Evolutionary conservation across 2,888 invertebrate genomes (phyloP), one percentile per base, ranked within the genome.

Genomic region (Oscheius onirici): DNA sequence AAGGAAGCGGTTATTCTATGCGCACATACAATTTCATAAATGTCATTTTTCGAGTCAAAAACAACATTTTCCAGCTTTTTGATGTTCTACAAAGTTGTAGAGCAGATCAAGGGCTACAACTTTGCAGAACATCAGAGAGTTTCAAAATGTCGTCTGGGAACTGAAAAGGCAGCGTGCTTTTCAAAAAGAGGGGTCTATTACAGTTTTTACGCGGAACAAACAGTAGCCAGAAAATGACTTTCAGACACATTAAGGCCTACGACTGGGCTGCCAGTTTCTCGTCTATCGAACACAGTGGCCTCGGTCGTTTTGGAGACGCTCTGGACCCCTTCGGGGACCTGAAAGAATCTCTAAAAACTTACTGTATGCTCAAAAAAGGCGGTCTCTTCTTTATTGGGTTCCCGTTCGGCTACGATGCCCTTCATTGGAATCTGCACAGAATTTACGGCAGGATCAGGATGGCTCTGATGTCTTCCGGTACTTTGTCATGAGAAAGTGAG

Each of bases 401-500:
- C 13, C 69, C 69, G 1, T 15, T 58, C 15, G 69, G 69, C 11
- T 52, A 46, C 28, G 69, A 69, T 26, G 40, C 51, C 6, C 20
- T 60, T 2, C 58, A 69, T 34, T 69, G 60, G 60, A 69, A 69
- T 49, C 51, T 69, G 10, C 69, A 69, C 43, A 58, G 69, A 51
- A 58, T 69, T 24, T 69, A 69, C 34, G 69, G 69, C 2, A 44
- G 69, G 49, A 69, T 69, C 0, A n/a, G 69, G 15, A 46, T 69
- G 17, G 69, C 69, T n/a, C 20, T 69, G 15, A 60, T 69, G 40
- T 20, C 54, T 34, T 46, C 58, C 15, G 69, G 67, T 67, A 22
- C 1, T n/a, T 8, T 61, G 20, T 61, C 3, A 43, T 11, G 11
- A 15, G 1, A 1, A 55, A 26, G 3, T 52, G 43, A 13, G 46